Conservation (phyloP, 2,113 vertebrate genomes). For the Hoplias malabaricus region DNA sequence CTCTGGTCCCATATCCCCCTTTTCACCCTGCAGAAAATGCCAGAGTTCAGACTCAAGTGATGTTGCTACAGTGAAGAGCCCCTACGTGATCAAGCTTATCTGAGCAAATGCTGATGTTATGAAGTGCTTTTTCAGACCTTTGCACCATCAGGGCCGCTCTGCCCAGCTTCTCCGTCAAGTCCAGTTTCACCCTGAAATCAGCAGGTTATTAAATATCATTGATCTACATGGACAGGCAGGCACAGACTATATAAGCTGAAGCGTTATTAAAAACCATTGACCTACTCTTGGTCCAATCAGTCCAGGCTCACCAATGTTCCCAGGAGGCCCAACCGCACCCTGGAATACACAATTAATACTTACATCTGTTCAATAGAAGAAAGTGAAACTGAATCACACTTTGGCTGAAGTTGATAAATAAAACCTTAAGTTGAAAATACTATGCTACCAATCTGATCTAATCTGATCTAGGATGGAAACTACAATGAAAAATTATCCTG, state of each 20-base stretch:
- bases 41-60: background rate
- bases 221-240: background rate
- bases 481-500: background rate
- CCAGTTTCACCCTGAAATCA: slow-evolving; percentile 83
- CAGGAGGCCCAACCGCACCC: slow-evolving; percentile 82
- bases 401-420: no score
- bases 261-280: slow-evolving; percentile 27
- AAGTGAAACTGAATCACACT: no score
- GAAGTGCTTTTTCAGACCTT: slow-evolving; percentile 76
- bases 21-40: slow-evolving; percentile 81
- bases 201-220: slow-evolving; percentile 5
- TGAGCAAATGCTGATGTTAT: background rate
- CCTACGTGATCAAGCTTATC: background rate
- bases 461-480: background rate
- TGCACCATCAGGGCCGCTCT: slow-evolving; percentile 78
- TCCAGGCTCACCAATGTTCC: slow-evolving; percentile 85
- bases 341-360: slow-evolving; percentile 52
- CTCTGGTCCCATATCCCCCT: slow-evolving; percentile 84
- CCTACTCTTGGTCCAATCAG: slow-evolving; percentile 87
- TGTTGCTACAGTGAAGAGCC: background rate
- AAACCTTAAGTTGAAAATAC: background rate
- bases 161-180: slow-evolving; percentile 85
- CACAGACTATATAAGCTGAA: no score
- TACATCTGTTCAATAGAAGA: background rate
- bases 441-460: background rate